These are phyloP conservation scores for Sprattus sprattus DNA, from an alignment of 2,113 vertebrate genomes.

Conservation along the genomic window DNA sequence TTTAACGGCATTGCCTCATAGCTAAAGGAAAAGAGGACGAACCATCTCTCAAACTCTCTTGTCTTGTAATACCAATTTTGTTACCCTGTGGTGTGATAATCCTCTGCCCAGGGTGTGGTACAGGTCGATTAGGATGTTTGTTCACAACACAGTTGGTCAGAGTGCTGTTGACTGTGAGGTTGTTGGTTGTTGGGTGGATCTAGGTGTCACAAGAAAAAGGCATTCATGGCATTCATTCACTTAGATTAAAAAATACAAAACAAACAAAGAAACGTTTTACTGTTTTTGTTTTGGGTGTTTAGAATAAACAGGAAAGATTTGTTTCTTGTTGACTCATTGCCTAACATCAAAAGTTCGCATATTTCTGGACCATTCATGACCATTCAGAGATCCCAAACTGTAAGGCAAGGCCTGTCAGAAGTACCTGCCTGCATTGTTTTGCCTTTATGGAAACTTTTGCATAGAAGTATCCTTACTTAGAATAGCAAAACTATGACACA, in stretches of 20 bases:
- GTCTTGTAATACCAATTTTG: not conserved
- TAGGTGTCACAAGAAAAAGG: not conserved
- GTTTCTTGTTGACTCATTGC: not conserved
- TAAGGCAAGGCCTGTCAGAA: not conserved
- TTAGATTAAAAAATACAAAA: too few species aligned
- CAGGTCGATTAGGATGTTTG: too few species aligned
- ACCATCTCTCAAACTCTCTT: not conserved
- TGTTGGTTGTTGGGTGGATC: constrained; percentile 6
- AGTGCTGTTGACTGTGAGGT: not conserved
- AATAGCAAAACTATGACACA: not conserved
- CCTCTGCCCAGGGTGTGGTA: not conserved
- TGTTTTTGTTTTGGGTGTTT: not conserved
- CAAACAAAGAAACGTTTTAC: not conserved
- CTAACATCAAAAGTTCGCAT: not conserved
- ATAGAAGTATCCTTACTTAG: not conserved
- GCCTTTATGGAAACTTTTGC: not conserved
- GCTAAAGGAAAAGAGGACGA: not conserved
- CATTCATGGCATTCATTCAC: not conserved
- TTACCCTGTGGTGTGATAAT: not conserved
- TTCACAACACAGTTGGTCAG: not conserved
- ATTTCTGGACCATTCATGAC: not conserved
- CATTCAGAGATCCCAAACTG: not conserved
- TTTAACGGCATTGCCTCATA: not conserved
- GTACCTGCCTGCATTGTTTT: not conserved
- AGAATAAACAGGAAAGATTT: not conserved